Evolutionary conservation across 2,888 invertebrate species (phyloP).

Genomic region (Troilus luridus): DNA sequence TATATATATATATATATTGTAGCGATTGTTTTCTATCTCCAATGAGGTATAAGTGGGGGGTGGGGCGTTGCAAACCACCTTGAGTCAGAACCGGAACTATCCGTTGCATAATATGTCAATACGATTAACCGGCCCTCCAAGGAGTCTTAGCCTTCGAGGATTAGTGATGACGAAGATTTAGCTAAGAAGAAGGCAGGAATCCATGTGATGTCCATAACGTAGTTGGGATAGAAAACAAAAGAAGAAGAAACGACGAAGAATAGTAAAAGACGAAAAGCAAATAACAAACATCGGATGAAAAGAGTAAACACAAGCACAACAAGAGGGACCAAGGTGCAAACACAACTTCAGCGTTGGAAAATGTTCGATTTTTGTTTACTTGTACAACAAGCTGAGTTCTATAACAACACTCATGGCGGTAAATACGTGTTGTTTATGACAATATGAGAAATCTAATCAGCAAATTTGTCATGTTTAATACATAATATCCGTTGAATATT

Average conservation of each 20-base stretch:
- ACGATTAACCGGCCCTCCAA: background rate
- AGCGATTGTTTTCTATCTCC: background rate
- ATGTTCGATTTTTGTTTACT: background rate
- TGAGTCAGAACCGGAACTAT: constrained; percentile 46
- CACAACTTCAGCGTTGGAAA: background rate
- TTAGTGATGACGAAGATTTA: too few species aligned
- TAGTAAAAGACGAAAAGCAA: background rate
- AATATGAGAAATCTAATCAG: background rate
- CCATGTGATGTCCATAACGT: background rate
- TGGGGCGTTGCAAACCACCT: constrained; percentile 18
- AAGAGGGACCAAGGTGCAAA: background rate
- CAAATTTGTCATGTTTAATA: background rate
- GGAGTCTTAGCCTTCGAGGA: background rate
- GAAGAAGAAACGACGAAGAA: background rate
- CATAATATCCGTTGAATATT: background rate
- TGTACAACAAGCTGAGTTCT: background rate
- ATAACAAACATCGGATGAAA: constrained; percentile 10
- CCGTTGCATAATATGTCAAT: constrained; percentile 46
- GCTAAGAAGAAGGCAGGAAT: background rate
- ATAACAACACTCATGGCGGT: background rate
- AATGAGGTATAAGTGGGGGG: background rate
- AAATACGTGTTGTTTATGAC: background rate
- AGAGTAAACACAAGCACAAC: background rate
- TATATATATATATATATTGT: constrained; percentile 26
- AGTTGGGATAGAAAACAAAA: background rate